Evolutionary conservation across 2,888 invertebrate genomes (phyloP).

Genomic region (Pyrrhia umbra): DNA sequence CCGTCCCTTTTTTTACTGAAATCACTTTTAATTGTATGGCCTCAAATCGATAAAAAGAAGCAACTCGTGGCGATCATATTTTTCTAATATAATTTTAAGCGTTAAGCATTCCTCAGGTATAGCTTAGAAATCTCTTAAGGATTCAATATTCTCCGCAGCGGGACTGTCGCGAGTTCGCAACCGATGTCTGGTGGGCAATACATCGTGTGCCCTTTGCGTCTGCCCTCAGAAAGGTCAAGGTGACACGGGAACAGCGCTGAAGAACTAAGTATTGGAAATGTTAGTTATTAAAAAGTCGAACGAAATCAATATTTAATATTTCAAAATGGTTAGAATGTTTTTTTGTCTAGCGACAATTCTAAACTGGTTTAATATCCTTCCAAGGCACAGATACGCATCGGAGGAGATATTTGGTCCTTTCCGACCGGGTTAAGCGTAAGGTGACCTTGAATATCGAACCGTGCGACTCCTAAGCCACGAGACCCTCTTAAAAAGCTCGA

Average conservation of each 20-base stretch:
- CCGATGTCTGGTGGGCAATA: constrained; percentile 36
- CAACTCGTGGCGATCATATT: neutral
- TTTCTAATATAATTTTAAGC: constrained; percentile 8
- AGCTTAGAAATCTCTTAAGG: constrained; percentile 26
- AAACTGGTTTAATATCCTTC: neutral
- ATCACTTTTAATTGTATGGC: neutral
- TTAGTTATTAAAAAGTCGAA: constrained; percentile 9
- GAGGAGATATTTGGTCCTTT: neutral
- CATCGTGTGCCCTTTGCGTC: constrained; percentile 42
- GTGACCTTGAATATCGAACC: neutral
- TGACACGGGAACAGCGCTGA: constrained; percentile 47
- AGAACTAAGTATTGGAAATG: constrained; percentile 27
- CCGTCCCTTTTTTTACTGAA: too few relatives aligned
- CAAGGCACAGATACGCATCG: neutral
- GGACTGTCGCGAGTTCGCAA: constrained; percentile 7
- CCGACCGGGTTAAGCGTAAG: neutral
- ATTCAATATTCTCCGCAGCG: constrained; percentile 29
- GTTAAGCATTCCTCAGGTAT: constrained; percentile 3
- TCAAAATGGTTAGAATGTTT: neutral
- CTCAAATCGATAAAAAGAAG: neutral
- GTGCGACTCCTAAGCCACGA: neutral
- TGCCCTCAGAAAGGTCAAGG: constrained; percentile 56
- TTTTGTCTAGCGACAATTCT: neutral
- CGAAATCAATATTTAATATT: neutral
- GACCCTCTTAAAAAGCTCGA: neutral